These are phyloP conservation scores for Spodoptera litura DNA, from an alignment of 1,140 invertebrate species.

Conservation along the genomic window DNA sequence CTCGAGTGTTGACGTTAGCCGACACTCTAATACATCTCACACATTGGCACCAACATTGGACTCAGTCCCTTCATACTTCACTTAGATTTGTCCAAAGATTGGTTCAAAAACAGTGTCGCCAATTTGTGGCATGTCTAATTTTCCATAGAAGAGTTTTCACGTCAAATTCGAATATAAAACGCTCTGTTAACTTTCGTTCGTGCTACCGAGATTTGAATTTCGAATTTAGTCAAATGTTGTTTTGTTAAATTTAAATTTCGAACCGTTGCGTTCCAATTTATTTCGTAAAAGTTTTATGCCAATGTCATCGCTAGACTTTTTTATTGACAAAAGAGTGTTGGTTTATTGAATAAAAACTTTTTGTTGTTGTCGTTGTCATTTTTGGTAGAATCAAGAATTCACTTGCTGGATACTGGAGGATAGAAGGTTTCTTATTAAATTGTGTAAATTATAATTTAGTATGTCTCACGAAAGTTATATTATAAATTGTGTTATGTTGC, in stretches of 20 bases:
- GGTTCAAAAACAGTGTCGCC: neutral
- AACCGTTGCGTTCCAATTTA: neutral
- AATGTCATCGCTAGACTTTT: neutral
- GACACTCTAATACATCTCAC: conserved; percentile 3
- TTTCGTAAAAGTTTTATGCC: neutral
- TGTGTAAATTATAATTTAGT: no score
- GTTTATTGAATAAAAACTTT: no score
- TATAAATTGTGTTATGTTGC: no score
- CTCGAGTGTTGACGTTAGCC: conserved; percentile 4
- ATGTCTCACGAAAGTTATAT: no score
- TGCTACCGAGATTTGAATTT: conserved; percentile 9
- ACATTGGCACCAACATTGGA: conserved; percentile 20
- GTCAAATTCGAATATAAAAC: conserved; percentile 7
- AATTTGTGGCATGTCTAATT: neutral
- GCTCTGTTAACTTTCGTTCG: conserved; percentile 13
- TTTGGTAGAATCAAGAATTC: no score
- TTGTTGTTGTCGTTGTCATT: no score
- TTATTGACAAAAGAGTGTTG: neutral
- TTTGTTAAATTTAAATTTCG: conserved; percentile 8
- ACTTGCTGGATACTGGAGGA: no score
- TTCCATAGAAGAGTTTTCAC: conserved; percentile 8
- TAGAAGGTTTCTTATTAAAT: no score
- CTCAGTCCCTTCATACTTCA: neutral
- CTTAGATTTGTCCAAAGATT: neutral
- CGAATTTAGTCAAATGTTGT: neutral